Evolutionary conservation across 2,797 vertebrate species (phyloP).

Genomic region (Manis pentadactyla): DNA sequence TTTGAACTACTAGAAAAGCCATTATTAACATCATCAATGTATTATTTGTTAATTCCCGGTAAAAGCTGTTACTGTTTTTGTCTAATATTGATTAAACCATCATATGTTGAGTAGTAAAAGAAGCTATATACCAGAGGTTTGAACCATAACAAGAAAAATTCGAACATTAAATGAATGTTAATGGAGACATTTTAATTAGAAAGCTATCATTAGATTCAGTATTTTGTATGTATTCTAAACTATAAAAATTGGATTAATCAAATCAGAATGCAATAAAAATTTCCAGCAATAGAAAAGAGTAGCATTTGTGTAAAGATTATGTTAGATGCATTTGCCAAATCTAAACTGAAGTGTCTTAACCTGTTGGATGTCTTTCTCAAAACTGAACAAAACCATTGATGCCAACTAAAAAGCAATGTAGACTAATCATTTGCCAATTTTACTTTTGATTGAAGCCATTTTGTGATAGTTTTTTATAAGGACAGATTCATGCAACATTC

Average conservation of each 20-base stretch:
- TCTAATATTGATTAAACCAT: neutral
- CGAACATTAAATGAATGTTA: neutral
- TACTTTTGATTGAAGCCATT: slow-evolving; percentile 51
- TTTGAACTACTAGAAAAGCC: neutral
- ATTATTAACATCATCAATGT: neutral
- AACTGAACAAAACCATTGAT: neutral
- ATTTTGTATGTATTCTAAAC: neutral
- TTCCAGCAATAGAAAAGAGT: neutral
- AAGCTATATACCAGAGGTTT: neutral
- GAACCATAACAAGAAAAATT: slow-evolving; percentile 27
- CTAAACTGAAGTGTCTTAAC: slow-evolving; percentile 33
- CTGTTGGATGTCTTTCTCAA: slow-evolving; percentile 46
- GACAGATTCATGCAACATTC: neutral
- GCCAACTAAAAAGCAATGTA: neutral
- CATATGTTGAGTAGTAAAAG: neutral
- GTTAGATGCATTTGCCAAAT: neutral
- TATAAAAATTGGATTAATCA: slow-evolving; percentile 14
- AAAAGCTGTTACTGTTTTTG: neutral
- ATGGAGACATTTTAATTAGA: slow-evolving; percentile 11
- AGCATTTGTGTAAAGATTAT: neutral
- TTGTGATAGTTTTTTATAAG: slow-evolving; percentile 29
- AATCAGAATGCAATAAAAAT: neutral
- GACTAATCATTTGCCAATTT: slow-evolving; percentile 33
- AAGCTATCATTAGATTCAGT: neutral
- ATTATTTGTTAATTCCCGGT: neutral